A percentile compares a stretch with the other conserved stretches of the same genome.
Evolutionary conservation across 2,888 invertebrate species (phyloP).

Genomic region (Latheticus oryzae): DNA sequence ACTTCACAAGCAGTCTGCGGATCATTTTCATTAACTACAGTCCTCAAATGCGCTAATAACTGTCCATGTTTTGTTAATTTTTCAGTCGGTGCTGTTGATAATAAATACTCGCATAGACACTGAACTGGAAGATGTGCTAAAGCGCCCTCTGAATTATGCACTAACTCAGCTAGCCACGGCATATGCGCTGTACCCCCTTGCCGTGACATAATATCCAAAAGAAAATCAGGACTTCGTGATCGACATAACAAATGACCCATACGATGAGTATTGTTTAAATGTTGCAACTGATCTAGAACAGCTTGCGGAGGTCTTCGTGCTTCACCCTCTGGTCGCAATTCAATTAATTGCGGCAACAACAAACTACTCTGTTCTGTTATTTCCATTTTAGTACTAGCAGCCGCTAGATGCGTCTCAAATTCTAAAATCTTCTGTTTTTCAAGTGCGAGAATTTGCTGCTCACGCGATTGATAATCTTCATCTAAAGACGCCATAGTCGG

Average conservation of each 20-base stretch:
- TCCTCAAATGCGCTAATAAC: constrained; percentile 70
- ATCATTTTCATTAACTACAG: constrained; percentile 68
- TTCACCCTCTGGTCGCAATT: constrained; percentile 86
- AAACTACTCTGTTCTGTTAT: constrained; percentile 92
- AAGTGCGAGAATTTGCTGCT: constrained; percentile 75
- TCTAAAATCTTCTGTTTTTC: constrained; percentile 86
- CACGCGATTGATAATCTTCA: constrained; percentile 72
- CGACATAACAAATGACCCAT: constrained; percentile 91
- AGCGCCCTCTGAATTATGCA: constrained; percentile 91
- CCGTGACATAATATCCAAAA: constrained; percentile 91
- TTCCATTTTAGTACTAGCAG: constrained; percentile 87
- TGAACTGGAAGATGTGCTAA: constrained; percentile 93
- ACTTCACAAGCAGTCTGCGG: constrained; percentile 79
- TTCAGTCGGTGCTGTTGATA: constrained; percentile 75
- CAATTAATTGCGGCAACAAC: constrained; percentile 85
- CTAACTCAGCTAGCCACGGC: constrained; percentile 96
- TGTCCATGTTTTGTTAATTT: constrained; percentile 82
- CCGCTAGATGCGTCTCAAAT: constrained; percentile 92
- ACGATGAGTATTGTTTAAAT: constrained; percentile 81
- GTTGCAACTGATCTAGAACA: constrained; percentile 83
- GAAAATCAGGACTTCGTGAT: constrained; percentile 89
- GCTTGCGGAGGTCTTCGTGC: constrained; percentile 83
- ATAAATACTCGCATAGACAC: constrained; percentile 94
- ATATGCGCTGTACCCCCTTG: constrained; percentile 88
- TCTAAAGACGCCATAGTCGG: constrained; percentile 73